Percentiles rank a stretch among this genome's conserved stretches.
phyloP scores from a whole-genome alignment of 2,797 vertebrate genomes.

The Champsocephalus gunnari region DNA sequence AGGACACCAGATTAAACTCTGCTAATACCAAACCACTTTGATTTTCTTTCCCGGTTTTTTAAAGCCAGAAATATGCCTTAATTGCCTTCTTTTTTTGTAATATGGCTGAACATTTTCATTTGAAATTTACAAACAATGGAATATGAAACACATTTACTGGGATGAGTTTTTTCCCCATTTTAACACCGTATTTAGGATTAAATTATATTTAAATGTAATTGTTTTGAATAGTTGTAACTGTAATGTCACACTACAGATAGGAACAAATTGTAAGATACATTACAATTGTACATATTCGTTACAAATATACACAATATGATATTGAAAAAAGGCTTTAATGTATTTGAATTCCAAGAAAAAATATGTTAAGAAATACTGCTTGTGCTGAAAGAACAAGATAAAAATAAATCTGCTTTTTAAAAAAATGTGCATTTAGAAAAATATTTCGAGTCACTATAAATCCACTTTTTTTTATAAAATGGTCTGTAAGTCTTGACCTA shows the following conservation, averaged over 20 bases:
- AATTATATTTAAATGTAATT: background rate
- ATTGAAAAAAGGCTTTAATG: background rate
- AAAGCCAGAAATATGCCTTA: no score
- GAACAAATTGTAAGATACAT: background rate
- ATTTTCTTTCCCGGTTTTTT: background rate
- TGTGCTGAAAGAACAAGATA: background rate
- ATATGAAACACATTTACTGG: background rate
- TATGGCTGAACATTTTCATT: background rate
- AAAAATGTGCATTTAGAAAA: background rate
- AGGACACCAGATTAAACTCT: conserved; percentile 19
- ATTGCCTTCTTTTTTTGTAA: background rate
- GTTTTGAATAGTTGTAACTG: background rate
- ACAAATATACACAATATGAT: background rate
- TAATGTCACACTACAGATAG: background rate
- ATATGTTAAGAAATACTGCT: background rate
- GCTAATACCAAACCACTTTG: conserved; percentile 3
- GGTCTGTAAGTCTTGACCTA: background rate
- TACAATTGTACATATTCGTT: background rate
- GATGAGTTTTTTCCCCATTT: background rate
- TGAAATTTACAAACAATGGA: background rate
- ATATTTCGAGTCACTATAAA: background rate
- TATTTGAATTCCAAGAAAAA: background rate
- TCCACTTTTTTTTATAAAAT: background rate
- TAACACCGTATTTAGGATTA: background rate
- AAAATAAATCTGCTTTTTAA: background rate